phyloP scores from a whole-genome alignment of 2,113 vertebrate species.

The Dryoscopus gambensis region DNA sequence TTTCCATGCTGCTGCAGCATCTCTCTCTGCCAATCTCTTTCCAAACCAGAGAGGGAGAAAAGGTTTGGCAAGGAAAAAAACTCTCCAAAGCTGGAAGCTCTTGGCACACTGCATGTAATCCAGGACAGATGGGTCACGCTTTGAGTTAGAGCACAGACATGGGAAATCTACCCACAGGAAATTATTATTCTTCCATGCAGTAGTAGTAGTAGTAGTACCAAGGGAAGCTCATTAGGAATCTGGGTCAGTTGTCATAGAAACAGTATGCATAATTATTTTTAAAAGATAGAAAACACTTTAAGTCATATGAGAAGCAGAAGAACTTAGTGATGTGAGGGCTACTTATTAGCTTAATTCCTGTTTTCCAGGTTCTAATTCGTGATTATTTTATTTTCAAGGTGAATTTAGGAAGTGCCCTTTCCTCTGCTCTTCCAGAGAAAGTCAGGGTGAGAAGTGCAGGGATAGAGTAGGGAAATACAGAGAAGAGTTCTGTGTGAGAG shows the following conservation, averaged over 20 bases:
- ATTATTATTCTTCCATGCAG: background rate
- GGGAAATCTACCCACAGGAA: background rate
- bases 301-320: background rate
- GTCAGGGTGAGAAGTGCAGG: background rate
- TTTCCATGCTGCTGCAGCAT: background rate
- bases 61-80: background rate
- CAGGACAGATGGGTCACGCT: background rate
- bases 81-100: background rate
- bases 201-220: background rate
- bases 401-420: background rate
- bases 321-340: background rate
- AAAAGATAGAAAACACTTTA: background rate
- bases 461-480: background rate
- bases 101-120: background rate
- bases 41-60: background rate
- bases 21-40: background rate
- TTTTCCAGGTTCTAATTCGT: background rate
- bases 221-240: constrained; percentile 23
- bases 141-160: background rate
- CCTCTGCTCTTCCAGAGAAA: background rate
- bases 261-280: background rate
- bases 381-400: background rate
- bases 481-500: background rate
- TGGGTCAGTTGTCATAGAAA: background rate
- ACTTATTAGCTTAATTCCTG: background rate